Conservation (phyloP, 2,888 invertebrate species). For the Rotaria sp. region DNA sequence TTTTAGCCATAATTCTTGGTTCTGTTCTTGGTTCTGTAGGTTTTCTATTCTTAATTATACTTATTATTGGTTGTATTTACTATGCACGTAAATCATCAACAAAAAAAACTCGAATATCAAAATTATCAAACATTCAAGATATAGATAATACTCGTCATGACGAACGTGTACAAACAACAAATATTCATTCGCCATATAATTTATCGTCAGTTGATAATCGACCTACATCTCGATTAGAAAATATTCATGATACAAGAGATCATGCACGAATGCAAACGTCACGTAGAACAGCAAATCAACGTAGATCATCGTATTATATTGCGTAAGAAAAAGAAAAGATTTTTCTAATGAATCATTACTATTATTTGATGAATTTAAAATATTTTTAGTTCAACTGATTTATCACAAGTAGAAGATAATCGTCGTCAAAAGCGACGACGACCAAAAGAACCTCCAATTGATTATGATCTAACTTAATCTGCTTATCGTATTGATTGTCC, state of each 20-base stretch:
- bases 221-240: not conserved
- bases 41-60: not conserved
- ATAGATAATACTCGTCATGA: not conserved
- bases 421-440: not conserved
- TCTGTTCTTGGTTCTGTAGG: not conserved
- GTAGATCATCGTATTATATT: not conserved
- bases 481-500: not conserved
- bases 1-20: not conserved
- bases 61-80: not conserved
- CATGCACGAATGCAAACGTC: not conserved
- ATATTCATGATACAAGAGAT: not conserved
- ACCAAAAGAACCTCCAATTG: not conserved
- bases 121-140: too few relatives aligned
- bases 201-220: not conserved
- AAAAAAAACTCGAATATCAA: too few relatives aligned
- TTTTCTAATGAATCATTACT: not conserved
- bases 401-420: not conserved
- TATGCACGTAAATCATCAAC: too few relatives aligned
- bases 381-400: not conserved
- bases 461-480: not conserved
- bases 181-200: not conserved
- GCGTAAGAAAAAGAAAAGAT: not conserved
- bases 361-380: too few relatives aligned
- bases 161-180: not conserved
- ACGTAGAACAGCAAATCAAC: too few relatives aligned